These are phyloP conservation scores for Physella acuta DNA, from an alignment of 1,140 invertebrate genomes.

Conservation along the genomic window DNA sequence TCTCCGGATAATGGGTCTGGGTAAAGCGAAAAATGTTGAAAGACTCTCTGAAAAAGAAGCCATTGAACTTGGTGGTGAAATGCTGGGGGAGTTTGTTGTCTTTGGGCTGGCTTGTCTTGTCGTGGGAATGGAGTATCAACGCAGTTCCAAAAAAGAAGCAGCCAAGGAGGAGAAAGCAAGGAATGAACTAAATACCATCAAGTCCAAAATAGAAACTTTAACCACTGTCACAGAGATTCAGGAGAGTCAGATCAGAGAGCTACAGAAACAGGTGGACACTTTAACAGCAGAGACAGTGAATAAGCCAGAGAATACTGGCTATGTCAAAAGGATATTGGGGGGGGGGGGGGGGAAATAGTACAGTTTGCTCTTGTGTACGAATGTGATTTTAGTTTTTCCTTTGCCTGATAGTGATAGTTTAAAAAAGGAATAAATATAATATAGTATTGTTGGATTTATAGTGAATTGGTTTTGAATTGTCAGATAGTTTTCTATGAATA, in stretches of 20 bases:
- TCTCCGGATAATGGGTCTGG: constrained; percentile 91
- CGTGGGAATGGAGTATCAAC: constrained; percentile 78
- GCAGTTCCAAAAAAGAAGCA: constrained; percentile 69
- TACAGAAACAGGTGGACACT: constrained; percentile 8
- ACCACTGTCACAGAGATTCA: constrained; percentile 2
- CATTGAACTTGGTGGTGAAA: constrained; percentile 89
- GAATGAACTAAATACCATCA: constrained; percentile 28
- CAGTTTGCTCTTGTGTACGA: no score
- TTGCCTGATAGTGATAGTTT: no score
- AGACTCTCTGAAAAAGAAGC: constrained; percentile 89
- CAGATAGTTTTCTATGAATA: no score
- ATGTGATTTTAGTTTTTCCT: no score
- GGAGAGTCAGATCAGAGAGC: constrained; percentile 11
- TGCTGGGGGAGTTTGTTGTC: constrained; percentile 87
- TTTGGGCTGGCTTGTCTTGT: constrained; percentile 80
- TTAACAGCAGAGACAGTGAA: background rate
- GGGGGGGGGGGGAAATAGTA: no score
- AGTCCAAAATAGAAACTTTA: constrained; percentile 48
- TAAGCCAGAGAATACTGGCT: background rate
- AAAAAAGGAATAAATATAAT: no score
- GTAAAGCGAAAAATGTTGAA: constrained; percentile 85
- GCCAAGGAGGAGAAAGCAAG: constrained; percentile 68
- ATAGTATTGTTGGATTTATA: no score
- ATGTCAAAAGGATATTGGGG: no score
- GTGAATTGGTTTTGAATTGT: no score